These are phyloP conservation scores for Cebidichthys violaceus DNA, from an alignment of 2,113 vertebrate genomes.

Conservation along the genomic window DNA sequence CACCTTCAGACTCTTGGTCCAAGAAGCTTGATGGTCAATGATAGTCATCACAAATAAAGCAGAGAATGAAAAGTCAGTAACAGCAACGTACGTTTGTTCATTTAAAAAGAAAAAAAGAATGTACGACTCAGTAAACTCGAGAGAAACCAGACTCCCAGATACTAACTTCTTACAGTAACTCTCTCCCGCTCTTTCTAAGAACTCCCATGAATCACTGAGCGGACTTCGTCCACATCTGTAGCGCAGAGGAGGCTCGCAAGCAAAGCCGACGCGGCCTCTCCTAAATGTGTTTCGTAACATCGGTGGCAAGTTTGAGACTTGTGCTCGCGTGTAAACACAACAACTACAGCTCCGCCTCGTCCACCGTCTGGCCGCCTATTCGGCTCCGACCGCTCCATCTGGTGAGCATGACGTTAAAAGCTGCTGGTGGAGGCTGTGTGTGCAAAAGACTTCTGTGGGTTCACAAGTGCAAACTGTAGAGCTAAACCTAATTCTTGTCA, in stretches of 20 bases:
- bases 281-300: neutral
- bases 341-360: slow-evolving; percentile 32
- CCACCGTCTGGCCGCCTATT: slow-evolving; percentile 17
- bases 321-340: slow-evolving; percentile 57
- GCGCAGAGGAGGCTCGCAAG: neutral
- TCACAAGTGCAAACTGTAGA: slow-evolving; percentile 32
- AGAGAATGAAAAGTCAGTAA: slow-evolving; percentile 19
- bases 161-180: slow-evolving; percentile 27
- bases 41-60: slow-evolving; percentile 55
- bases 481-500: neutral
- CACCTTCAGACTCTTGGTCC: slow-evolving; percentile 20
- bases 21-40: slow-evolving; percentile 11
- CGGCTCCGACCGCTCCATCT: slow-evolving; percentile 15
- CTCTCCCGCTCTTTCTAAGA: slow-evolving; percentile 18
- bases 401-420: slow-evolving; percentile 49
- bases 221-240: slow-evolving; percentile 29
- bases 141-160: slow-evolving; percentile 23
- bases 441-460: slow-evolving; percentile 28
- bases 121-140: slow-evolving; percentile 5
- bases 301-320: slow-evolving; percentile 26
- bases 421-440: slow-evolving; percentile 16
- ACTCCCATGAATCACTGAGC: slow-evolving; percentile 33
- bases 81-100: slow-evolving; percentile 49
- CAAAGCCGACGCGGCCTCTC: neutral
- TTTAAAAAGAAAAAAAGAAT: slow-evolving; percentile 11